Evolutionary conservation across 2,888 invertebrate species (phyloP).

Genomic region (Eucera pruinosa): DNA sequence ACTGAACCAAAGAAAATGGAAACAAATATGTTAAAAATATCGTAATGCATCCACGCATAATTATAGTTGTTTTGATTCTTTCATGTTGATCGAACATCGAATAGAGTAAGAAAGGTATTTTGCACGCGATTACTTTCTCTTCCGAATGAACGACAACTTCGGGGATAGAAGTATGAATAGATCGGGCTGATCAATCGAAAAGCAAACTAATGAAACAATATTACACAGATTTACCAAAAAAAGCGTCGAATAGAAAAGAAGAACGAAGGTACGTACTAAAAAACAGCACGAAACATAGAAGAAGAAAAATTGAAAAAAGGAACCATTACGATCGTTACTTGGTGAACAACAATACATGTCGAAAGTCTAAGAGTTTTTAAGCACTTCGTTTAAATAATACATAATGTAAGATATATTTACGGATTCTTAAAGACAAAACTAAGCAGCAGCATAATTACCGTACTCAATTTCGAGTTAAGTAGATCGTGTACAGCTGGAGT

Average conservation of each 20-base stretch:
- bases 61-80: too few relatives aligned
- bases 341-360: not conserved
- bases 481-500: not conserved
- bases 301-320: too few relatives aligned
- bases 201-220: slow-evolving; percentile 27
- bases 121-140: too few relatives aligned
- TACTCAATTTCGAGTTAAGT: slow-evolving; percentile 15
- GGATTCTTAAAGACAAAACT: slow-evolving; percentile 2
- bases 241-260: slow-evolving; percentile 5
- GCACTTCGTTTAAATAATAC: slow-evolving; percentile 9
- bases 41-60: too few relatives aligned
- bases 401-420: not conserved
- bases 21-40: too few relatives aligned
- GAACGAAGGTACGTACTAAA: not conserved
- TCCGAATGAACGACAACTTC: slow-evolving; percentile 1
- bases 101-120: too few relatives aligned
- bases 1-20: too few relatives aligned
- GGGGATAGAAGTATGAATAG: not conserved
- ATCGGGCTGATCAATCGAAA: slow-evolving; percentile 23
- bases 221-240: slow-evolving; percentile 1
- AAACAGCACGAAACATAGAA: not conserved
- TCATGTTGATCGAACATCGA: too few relatives aligned
- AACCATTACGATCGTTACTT: slow-evolving; percentile 4
- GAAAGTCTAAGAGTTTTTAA: slow-evolving; percentile 11
- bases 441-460: slow-evolving; percentile 27